These are phyloP conservation scores for Cheilosia urbana DNA, from an alignment of 2,888 invertebrate species.

Conservation along the genomic window DNA sequence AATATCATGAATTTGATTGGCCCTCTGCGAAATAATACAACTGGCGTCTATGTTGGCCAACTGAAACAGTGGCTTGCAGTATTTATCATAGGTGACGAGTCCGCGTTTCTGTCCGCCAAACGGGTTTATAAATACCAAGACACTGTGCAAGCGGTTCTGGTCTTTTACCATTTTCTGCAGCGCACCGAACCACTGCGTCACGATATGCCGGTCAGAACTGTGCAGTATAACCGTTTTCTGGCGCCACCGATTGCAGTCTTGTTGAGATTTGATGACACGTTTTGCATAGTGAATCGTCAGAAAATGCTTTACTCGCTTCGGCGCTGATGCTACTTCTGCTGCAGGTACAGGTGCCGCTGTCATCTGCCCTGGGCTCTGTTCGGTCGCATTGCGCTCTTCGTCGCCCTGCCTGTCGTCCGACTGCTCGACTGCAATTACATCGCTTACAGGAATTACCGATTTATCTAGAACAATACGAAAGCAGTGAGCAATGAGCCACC, in stretches of 20 bases:
- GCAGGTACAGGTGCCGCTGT: slow-evolving; percentile 69
- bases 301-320: slow-evolving; percentile 84
- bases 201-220: slow-evolving; percentile 86
- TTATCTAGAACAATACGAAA: slow-evolving; percentile 83
- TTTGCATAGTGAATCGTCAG: slow-evolving; percentile 86
- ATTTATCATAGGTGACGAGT: slow-evolving; percentile 89
- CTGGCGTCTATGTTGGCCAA: slow-evolving; percentile 88
- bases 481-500: not conserved
- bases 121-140: slow-evolving; percentile 93
- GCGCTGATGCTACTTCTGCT: slow-evolving; percentile 62
- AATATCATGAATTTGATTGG: slow-evolving; percentile 90
- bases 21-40: slow-evolving; percentile 89
- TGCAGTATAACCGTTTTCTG: slow-evolving; percentile 85
- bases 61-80: slow-evolving; percentile 87
- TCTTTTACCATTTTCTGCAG: slow-evolving; percentile 83
- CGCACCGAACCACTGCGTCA: slow-evolving; percentile 87
- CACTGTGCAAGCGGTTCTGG: slow-evolving; percentile 86
- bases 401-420: slow-evolving; percentile 15
- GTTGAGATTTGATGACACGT: slow-evolving; percentile 83
- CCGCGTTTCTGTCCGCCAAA: slow-evolving; percentile 92
- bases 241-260: slow-evolving; percentile 86
- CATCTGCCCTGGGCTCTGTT: slow-evolving; percentile 59
- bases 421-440: slow-evolving; percentile 84
- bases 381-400: not conserved
- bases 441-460: slow-evolving; percentile 85